Conservation (phyloP, 2,113 vertebrate species). For the Laterallus jamaicensis region DNA sequence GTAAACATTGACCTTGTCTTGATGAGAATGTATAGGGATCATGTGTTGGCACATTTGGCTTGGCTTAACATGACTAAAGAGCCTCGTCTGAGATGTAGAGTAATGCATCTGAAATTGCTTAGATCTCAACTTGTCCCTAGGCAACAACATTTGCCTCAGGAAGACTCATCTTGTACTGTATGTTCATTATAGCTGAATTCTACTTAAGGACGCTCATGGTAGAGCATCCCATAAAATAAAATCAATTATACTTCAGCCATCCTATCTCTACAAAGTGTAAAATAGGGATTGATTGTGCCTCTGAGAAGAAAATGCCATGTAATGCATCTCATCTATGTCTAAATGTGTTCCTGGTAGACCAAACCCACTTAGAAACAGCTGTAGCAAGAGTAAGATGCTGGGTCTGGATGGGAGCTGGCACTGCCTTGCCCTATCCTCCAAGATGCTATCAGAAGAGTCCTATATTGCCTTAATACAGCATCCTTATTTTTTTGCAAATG, state of each 20-base stretch:
- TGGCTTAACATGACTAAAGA: neutral
- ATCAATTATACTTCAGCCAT: neutral
- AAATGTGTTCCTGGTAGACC: neutral
- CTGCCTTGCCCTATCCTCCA: neutral
- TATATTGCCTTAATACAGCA: neutral
- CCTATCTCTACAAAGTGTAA: constrained; percentile 1
- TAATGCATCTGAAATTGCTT: constrained; percentile 24
- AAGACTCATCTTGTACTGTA: constrained; percentile 2
- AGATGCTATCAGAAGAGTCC: neutral
- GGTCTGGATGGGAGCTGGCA: neutral
- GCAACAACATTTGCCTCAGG: neutral
- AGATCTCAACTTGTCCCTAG: constrained; percentile 9
- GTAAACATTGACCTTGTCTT: neutral
- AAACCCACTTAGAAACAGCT: neutral
- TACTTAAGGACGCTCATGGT: neutral
- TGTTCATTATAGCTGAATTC: constrained; percentile 20
- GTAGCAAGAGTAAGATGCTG: neutral
- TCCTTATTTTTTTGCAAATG: neutral
- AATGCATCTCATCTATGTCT: neutral
- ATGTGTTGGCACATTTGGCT: neutral
- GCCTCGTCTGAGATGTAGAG: neutral
- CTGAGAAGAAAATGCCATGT: neutral
- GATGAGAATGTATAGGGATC: neutral
- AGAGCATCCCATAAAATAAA: constrained; percentile 29
- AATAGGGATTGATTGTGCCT: neutral